phyloP scores from a whole-genome alignment of 1,140 invertebrate genomes.

The Chironomus striatipennis region DNA sequence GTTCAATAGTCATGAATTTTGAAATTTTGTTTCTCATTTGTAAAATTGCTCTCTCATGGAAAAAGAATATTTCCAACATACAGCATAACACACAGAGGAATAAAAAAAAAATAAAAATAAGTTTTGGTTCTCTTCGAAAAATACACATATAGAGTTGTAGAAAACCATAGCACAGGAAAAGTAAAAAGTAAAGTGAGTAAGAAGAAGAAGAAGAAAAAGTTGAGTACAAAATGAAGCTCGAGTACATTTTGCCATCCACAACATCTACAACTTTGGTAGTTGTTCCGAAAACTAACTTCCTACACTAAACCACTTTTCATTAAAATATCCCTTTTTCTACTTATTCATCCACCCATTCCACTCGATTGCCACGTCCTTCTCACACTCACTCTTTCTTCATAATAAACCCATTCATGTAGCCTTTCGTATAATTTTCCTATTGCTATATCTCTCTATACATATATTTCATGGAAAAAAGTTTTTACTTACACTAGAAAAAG shows the following conservation, averaged over 20 bases:
- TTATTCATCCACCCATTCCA: background rate
- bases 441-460: too few relatives aligned
- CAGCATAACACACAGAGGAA: too few relatives aligned
- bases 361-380: background rate
- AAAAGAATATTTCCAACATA: too few relatives aligned
- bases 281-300: slow-evolving; percentile 3
- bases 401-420: background rate
- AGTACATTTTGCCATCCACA: background rate
- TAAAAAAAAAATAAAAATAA: too few relatives aligned
- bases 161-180: background rate
- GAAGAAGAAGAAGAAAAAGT: background rate
- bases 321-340: background rate
- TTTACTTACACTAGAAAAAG: background rate
- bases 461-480: background rate
- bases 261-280: background rate
- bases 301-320: slow-evolving; percentile 23
- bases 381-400: background rate
- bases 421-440: too few relatives aligned
- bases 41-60: too few relatives aligned
- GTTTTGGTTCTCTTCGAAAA: too few relatives aligned
- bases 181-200: background rate
- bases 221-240: background rate
- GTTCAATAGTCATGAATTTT: too few relatives aligned
- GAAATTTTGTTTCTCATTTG: too few relatives aligned
- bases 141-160: too few relatives aligned